phyloP scores from a whole-genome alignment of 2,797 vertebrate genomes.

The Coregonus sp. region DNA sequence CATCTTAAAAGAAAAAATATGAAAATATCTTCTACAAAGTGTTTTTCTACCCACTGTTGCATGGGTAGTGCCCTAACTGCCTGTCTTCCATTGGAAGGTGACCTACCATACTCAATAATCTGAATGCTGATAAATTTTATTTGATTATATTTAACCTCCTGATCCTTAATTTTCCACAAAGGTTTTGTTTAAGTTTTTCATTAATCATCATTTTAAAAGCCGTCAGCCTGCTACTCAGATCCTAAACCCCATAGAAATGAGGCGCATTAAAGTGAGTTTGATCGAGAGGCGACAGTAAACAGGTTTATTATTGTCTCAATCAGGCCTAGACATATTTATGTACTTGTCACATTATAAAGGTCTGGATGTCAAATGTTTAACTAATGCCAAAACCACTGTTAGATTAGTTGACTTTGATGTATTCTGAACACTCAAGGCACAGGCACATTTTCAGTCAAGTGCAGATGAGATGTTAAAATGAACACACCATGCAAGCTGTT shows the following conservation, averaged over 20 bases:
- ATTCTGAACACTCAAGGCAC: not conserved
- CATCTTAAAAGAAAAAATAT: not conserved
- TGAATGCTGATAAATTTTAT: constrained; percentile 12
- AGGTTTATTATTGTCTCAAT: not conserved
- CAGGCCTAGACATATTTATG: not conserved
- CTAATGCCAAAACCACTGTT: not conserved
- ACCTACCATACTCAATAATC: constrained; percentile 26
- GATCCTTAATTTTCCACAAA: constrained; percentile 14
- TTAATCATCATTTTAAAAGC: not conserved
- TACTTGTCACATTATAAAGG: not conserved
- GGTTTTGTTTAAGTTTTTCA: constrained; percentile 14
- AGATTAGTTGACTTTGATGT: not conserved
- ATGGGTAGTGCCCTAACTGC: not conserved
- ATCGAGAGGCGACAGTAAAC: not conserved
- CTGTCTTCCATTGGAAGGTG: constrained; percentile 62
- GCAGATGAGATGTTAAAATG: not conserved
- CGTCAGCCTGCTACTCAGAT: not conserved
- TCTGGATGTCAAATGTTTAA: not conserved
- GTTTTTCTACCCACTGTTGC: not conserved
- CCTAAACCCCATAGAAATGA: not conserved
- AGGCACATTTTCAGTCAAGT: not conserved
- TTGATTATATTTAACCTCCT: not conserved
- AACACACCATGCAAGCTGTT: not conserved
- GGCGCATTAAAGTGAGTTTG: not conserved
- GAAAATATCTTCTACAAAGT: not conserved